Percentiles rank a stretch among this genome's conserved stretches.
Evolutionary conservation across 1,140 invertebrate genomes (phyloP).

Genomic region (Rhizoglyphus robini): DNA sequence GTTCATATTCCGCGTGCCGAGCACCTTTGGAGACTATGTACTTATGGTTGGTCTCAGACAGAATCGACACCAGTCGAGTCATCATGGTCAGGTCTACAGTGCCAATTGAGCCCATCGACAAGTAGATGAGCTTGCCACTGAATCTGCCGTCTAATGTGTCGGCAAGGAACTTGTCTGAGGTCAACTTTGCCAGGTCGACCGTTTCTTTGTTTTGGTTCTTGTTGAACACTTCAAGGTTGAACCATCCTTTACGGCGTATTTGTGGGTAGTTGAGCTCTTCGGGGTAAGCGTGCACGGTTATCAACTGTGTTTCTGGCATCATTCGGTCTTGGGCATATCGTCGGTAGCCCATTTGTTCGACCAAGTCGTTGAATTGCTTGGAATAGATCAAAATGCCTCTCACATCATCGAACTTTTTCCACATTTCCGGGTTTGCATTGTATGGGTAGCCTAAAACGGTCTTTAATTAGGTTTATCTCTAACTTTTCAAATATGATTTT

Average conservation of each 20-base stretch:
- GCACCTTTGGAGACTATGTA: constrained; percentile 17
- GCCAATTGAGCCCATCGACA: constrained; percentile 20
- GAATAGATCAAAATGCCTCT: too few relatives aligned
- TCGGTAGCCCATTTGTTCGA: neutral
- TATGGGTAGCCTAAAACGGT: neutral
- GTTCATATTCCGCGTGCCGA: neutral
- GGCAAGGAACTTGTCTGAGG: neutral
- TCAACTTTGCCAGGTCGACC: neutral
- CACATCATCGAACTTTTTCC: neutral
- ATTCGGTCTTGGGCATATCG: neutral
- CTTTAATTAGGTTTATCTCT: too few relatives aligned
- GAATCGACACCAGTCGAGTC: neutral
- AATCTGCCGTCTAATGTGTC: neutral
- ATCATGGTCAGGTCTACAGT: constrained; percentile 23
- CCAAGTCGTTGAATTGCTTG: neutral
- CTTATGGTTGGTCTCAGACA: neutral
- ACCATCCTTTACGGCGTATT: neutral
- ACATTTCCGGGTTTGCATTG: neutral
- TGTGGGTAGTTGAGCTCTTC: constrained; percentile 18
- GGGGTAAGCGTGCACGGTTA: constrained; percentile 16
- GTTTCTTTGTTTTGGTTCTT: neutral
- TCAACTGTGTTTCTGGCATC: constrained; percentile 13
- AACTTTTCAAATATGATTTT: too few relatives aligned
- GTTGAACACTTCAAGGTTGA: neutral
- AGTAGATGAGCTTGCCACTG: constrained; percentile 17